Evolutionary conservation across 2,113 vertebrate species (phyloP), one percentile per base, ranked within the genome.

Genomic region (Hyperopisus bebe): DNA sequence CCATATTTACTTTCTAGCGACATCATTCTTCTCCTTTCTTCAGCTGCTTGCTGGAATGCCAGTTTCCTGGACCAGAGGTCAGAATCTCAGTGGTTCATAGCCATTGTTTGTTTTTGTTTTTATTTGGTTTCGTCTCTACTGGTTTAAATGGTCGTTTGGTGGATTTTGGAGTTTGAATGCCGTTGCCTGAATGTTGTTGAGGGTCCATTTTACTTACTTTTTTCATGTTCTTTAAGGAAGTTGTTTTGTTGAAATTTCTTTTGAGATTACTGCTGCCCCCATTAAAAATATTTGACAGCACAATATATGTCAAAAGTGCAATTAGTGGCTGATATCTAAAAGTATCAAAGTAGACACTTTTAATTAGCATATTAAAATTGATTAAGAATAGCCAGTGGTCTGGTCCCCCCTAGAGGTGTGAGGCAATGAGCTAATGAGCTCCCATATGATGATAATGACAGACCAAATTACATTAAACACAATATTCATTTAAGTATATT

Each of bases 31-130:
- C 97, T 98, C 82, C 92, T 99, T 62, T 99, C 98, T 66, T 99
- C 98, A 0, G 95, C 98, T 88, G 98, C 98, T 70, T 99, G 98
- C 94, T 99, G 98, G 98, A 99, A 99, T 89, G 98, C 96, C 94
- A 99, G 98, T 94, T 99, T 99, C 94, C 94, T 99, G 94, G 98
- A 99, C 94, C 97, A 98, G 94, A 98, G 97, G 98, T 99, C 96
- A 96, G 96, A 94, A 77, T 15, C 2, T 3, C 19, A 55, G 82
- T 9, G 44, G 21, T 10, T 4, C 21, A 21, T 47, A 42, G 44
- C 5, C 7, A 13, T 31, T 1, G 19, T 66, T 62, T 88, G 10
- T 62, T 82, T 62, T 48, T 21, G 70, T 88, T 42, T 44, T 83
- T 83, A 82, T 77, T 88, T 58, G 5, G 17, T 27, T 42, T 87